Evolutionary conservation across 2,113 vertebrate genomes (phyloP).

Genomic region (Eulemur rufifrons): DNA sequence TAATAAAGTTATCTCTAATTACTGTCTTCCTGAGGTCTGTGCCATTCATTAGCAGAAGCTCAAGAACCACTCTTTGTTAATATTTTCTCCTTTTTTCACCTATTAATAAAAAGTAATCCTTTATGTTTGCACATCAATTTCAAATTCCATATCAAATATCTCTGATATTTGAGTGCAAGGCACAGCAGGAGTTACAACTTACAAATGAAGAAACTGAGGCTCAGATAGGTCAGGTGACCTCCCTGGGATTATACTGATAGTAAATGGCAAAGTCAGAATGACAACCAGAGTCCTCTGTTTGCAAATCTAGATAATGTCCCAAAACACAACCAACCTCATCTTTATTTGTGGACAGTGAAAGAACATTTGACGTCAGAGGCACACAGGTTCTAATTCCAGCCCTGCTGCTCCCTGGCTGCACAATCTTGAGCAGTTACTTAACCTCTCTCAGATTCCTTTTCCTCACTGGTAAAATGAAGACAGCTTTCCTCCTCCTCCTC

Average conservation of each 20-base stretch:
- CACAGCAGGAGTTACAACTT: neutral
- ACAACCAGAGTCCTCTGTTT: neutral
- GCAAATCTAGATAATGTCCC: neutral
- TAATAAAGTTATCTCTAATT: neutral
- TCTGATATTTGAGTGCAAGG: neutral
- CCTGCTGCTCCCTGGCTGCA: neutral
- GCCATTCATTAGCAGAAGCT: neutral
- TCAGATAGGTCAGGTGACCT: neutral
- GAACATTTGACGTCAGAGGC: neutral
- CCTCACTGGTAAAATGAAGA: fast-evolving
- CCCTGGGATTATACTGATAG: neutral
- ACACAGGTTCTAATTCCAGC: neutral
- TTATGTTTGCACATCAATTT: neutral
- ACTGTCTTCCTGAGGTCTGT: neutral
- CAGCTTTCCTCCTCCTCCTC: neutral
- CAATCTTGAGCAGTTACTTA: neutral
- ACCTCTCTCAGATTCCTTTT: neutral
- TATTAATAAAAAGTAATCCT: neutral
- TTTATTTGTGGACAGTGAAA: neutral
- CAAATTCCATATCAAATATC: neutral
- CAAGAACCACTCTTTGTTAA: neutral
- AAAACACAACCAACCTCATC: neutral
- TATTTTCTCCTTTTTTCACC: neutral
- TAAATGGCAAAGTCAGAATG: neutral
- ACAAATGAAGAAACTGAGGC: neutral